phyloP scores from a whole-genome alignment of 2,797 vertebrate genomes.

The Crax fasciolata region DNA sequence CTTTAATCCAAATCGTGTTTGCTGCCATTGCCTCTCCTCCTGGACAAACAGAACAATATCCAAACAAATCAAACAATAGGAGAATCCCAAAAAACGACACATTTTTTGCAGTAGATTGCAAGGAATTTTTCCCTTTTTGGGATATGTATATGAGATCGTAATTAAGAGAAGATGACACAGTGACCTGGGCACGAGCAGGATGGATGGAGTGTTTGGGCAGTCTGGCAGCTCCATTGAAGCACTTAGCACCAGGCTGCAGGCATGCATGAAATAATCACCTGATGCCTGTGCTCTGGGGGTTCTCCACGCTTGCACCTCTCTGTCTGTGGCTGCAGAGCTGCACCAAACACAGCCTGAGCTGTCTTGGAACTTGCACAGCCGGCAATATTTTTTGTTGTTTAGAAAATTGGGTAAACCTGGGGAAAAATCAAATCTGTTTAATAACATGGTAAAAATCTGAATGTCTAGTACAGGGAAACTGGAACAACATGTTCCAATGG shows the following conservation, averaged over 20 bases:
- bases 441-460: not conserved
- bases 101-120: not conserved
- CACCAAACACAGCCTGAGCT: not conserved
- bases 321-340: not conserved
- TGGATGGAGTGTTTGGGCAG: not conserved
- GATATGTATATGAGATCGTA: not conserved
- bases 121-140: not conserved
- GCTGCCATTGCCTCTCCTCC: not conserved
- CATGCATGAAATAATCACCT: not conserved
- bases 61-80: not conserved
- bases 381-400: not conserved
- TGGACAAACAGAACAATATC: not conserved
- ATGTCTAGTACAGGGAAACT: not conserved
- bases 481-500: not conserved
- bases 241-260: not conserved
- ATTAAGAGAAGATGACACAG: accelerated
- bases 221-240: not conserved
- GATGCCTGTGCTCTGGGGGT: not conserved
- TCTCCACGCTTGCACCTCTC: not conserved
- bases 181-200: not conserved
- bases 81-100: not conserved
- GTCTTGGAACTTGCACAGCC: not conserved
- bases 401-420: not conserved
- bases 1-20: not conserved
- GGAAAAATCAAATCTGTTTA: not conserved